Percentiles rank a stretch among this genome's conserved stretches.
phyloP scores from a whole-genome alignment of 2,113 vertebrate genomes.

The Helogale parvula region DNA sequence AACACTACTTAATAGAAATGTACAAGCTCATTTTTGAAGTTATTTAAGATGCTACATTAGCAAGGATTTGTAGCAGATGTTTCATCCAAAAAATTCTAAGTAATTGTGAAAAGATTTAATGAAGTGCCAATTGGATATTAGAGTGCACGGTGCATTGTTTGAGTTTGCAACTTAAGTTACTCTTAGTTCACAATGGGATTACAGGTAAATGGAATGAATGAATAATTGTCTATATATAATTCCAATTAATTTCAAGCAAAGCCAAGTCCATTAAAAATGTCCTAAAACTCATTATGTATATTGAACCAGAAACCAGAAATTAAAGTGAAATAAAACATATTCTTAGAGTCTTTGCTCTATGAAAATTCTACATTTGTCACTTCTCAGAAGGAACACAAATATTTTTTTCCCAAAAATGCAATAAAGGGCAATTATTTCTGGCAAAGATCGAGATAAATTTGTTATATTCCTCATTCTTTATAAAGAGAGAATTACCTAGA shows the following conservation, averaged over 20 bases:
- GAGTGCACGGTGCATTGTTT: slow-evolving; percentile 23
- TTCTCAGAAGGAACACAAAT: not conserved
- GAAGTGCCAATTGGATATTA: not conserved
- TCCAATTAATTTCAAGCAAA: slow-evolving; percentile 60
- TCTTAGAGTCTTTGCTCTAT: not conserved
- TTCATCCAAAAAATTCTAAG: slow-evolving; percentile 41
- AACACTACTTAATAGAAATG: slow-evolving; percentile 45
- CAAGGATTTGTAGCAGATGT: slow-evolving; percentile 62
- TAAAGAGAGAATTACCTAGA: not conserved
- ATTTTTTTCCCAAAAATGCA: not conserved
- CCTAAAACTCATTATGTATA: not conserved
- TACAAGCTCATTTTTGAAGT: slow-evolving; percentile 49
- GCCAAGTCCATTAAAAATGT: slow-evolving; percentile 30
- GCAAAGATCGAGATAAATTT: not conserved
- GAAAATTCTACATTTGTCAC: not conserved
- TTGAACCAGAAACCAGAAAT: slow-evolving; percentile 32
- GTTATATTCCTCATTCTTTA: not conserved
- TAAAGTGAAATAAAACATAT: slow-evolving; percentile 27
- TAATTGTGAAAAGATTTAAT: slow-evolving; percentile 72
- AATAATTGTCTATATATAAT: slow-evolving; percentile 49
- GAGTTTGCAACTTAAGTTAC: slow-evolving; percentile 38
- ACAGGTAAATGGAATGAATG: slow-evolving; percentile 46
- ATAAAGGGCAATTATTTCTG: not conserved
- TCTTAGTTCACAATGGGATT: slow-evolving; percentile 51
- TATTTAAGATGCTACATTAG: slow-evolving; percentile 68